Conservation (phyloP, 2,797 vertebrate species). For the Melanotaenia boesemani region DNA sequence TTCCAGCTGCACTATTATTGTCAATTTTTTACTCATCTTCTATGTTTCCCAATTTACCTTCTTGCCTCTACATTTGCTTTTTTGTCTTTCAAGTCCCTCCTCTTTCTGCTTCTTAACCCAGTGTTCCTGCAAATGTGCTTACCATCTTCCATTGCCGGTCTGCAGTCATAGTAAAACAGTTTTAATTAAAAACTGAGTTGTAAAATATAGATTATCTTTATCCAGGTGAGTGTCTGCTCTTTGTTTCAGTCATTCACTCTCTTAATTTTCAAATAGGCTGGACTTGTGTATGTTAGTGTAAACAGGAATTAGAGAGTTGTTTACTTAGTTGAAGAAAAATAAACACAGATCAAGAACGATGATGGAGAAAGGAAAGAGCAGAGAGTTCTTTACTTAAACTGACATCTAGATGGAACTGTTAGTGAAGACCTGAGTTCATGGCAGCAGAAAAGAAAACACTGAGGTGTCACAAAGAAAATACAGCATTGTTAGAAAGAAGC, state of each 20-base stretch:
- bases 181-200: not conserved
- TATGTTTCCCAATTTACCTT: not conserved
- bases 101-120: not conserved
- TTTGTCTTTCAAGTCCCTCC: slow-evolving; percentile 8
- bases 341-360: not conserved
- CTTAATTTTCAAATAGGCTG: not conserved
- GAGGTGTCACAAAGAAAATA: not conserved
- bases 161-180: not conserved
- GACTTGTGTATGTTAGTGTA: not conserved
- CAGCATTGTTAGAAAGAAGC: not conserved
- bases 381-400: not conserved
- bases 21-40: not conserved
- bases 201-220: not conserved
- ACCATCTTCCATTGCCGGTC: not conserved
- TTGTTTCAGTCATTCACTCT: not conserved
- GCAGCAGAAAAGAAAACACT: not conserved
- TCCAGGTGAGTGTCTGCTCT: not conserved
- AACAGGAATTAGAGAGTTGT: not conserved
- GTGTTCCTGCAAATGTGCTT: not conserved
- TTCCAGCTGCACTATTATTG: not conserved
- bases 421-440: not conserved
- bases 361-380: not conserved
- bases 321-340: not conserved
- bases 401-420: not conserved
- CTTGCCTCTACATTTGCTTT: not conserved